Evolutionary conservation across 1,140 invertebrate genomes (phyloP).

Genomic region (Brachystomella parvula): DNA sequence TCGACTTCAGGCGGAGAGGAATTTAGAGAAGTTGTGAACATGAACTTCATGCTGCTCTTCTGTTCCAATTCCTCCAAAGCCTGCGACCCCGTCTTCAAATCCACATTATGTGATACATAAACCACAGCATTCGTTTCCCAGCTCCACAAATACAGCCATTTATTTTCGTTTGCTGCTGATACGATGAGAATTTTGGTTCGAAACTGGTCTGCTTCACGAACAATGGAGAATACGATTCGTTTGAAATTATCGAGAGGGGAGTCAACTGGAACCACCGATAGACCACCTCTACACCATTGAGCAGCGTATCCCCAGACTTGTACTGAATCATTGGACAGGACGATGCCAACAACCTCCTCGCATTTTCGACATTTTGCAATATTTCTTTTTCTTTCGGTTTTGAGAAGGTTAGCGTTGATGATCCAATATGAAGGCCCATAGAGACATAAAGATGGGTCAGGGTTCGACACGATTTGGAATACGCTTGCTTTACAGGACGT

Average conservation of each 20-base stretch:
- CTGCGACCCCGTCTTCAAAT: too few species aligned
- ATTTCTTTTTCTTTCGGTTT: background rate
- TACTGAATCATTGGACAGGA: slow-evolving; percentile 14
- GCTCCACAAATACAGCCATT: background rate
- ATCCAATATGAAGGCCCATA: slow-evolving; percentile 32
- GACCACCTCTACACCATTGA: slow-evolving; percentile 10
- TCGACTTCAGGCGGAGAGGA: too few species aligned
- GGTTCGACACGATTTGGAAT: slow-evolving; percentile 21
- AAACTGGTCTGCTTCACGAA: background rate
- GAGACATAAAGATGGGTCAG: slow-evolving; percentile 17
- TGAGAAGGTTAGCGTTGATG: slow-evolving; percentile 18
- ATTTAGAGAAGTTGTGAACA: background rate
- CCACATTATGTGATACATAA: background rate
- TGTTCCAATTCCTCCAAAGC: background rate
- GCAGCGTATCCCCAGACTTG: slow-evolving; percentile 31
- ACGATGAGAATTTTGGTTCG: background rate
- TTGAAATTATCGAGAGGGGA: slow-evolving; percentile 22
- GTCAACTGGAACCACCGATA: background rate
- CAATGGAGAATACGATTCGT: slow-evolving; percentile 26
- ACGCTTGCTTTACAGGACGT: background rate
- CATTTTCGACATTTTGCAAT: slow-evolving; percentile 20
- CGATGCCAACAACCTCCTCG: slow-evolving; percentile 23
- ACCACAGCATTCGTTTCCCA: background rate
- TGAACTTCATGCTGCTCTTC: background rate
- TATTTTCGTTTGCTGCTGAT: background rate